Evolutionary conservation across 1,140 invertebrate genomes (phyloP).

Genomic region (Arion vulgaris): DNA sequence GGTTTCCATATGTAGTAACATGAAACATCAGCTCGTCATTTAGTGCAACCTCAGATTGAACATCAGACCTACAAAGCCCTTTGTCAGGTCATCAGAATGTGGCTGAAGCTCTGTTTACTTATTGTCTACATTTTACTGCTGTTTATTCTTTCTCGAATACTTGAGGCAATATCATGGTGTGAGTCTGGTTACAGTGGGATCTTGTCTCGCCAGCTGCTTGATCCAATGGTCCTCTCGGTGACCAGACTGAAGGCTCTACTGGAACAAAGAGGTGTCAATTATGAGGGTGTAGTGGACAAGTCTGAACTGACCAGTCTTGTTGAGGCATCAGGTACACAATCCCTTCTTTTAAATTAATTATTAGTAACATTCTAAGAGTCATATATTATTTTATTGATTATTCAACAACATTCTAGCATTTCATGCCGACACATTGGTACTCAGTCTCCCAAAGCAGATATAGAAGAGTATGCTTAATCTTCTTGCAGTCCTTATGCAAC

Average conservation of each 20-base stretch:
- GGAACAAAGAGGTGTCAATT: conserved; percentile 75
- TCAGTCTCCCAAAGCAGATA: too few species aligned
- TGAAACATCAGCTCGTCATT: not conserved
- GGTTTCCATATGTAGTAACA: not conserved
- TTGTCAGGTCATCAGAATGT: conserved; percentile 56
- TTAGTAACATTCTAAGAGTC: too few species aligned
- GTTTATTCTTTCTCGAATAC: conserved; percentile 70
- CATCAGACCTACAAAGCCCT: not conserved
- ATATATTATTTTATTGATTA: too few species aligned
- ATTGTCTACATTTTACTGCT: conserved; percentile 69
- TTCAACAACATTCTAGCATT: too few species aligned
- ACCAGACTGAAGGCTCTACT: conserved; percentile 74
- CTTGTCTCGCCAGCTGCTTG: conserved; percentile 68
- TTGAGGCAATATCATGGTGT: conserved; percentile 71
- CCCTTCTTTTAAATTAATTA: too few species aligned
- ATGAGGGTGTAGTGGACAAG: conserved; percentile 75
- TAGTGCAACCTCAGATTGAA: not conserved
- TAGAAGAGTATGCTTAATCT: too few species aligned
- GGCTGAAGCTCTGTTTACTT: conserved; percentile 70
- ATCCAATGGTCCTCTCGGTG: conserved; percentile 75
- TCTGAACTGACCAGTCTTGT: conserved; percentile 74
- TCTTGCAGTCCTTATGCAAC: too few species aligned
- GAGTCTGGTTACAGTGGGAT: conserved; percentile 58
- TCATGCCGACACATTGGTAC: too few species aligned
- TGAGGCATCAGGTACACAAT: conserved; percentile 71